Conservation (phyloP, 2,797 vertebrate genomes). For the Ammospiza maritima region DNA sequence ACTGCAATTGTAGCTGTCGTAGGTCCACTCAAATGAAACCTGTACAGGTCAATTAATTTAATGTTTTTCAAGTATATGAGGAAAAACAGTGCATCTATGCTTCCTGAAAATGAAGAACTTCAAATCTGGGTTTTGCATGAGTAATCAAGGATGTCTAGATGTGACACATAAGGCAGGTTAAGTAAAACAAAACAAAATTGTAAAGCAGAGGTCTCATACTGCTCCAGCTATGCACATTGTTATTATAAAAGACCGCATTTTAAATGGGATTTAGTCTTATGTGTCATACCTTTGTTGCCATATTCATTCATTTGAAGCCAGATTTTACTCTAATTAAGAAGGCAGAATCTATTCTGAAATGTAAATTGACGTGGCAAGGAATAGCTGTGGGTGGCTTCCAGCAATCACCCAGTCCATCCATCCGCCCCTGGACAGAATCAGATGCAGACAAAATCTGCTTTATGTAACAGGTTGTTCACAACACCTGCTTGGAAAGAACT, state of each 20-base stretch:
- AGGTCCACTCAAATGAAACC: conserved; percentile 57
- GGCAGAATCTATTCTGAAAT: neutral
- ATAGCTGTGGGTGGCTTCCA: neutral
- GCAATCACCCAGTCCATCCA: neutral
- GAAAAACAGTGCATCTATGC: neutral
- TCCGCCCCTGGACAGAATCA: neutral
- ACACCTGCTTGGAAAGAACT: neutral
- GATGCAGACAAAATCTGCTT: neutral
- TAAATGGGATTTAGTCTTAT: neutral
- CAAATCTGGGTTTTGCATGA: conserved; percentile 4
- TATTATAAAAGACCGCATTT: neutral
- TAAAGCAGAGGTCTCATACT: neutral
- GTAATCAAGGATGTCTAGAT: neutral
- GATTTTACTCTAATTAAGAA: neutral
- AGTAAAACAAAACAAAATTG: neutral
- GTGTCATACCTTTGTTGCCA: neutral
- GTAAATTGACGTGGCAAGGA: neutral
- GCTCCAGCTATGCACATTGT: neutral
- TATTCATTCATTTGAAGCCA: neutral
- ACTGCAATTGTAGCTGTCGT: conserved; percentile 50
- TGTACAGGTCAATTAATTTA: conserved; percentile 64
- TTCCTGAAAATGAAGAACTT: conserved; percentile 31
- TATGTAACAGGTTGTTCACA: neutral
- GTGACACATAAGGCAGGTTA: neutral
- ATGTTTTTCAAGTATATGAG: neutral